phyloP scores from a whole-genome alignment of 2,888 invertebrate species.

The Drosophila mulleri region DNA sequence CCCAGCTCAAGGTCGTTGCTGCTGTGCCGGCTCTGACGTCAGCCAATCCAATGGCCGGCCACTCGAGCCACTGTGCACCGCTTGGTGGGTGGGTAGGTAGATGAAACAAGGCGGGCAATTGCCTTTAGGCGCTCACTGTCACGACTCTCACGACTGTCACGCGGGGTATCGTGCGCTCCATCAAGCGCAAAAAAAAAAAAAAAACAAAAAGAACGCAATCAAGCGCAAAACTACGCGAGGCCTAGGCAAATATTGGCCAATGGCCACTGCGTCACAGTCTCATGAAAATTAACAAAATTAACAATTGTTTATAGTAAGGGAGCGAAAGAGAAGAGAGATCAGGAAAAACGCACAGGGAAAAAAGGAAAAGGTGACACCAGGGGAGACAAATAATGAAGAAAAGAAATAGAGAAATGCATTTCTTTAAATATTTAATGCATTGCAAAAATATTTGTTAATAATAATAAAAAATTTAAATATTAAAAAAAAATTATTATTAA shows the following conservation, averaged over 20 bases:
- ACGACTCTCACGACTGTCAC: slow-evolving; percentile 13
- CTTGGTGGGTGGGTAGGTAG: not conserved
- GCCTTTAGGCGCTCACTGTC: slow-evolving; percentile 4
- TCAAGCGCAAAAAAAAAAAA: slow-evolving; percentile 31
- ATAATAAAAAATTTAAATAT: no score
- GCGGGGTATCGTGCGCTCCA: slow-evolving; percentile 22
- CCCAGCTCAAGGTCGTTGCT: slow-evolving; percentile 36
- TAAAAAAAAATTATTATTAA: no score
- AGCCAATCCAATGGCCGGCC: slow-evolving; percentile 19
- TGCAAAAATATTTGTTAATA: no score
- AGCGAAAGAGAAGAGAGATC: not conserved
- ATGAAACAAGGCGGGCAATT: not conserved
- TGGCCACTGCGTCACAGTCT: slow-evolving; percentile 41
- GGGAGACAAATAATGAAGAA: not conserved
- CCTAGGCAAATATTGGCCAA: slow-evolving; percentile 55
- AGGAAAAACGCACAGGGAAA: no score
- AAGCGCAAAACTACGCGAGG: slow-evolving; percentile 57
- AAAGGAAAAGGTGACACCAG: not conserved
- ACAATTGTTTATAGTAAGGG: slow-evolving; percentile 7
- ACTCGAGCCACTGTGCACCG: not conserved
- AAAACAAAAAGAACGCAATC: slow-evolving; percentile 51
- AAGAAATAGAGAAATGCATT: not conserved
- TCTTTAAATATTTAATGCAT: not conserved
- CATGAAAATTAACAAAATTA: slow-evolving; percentile 56
- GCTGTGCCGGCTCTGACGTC: slow-evolving; percentile 62